Evolutionary conservation across 2,113 vertebrate species (phyloP).

Genomic region (Catharus bicknelli): DNA sequence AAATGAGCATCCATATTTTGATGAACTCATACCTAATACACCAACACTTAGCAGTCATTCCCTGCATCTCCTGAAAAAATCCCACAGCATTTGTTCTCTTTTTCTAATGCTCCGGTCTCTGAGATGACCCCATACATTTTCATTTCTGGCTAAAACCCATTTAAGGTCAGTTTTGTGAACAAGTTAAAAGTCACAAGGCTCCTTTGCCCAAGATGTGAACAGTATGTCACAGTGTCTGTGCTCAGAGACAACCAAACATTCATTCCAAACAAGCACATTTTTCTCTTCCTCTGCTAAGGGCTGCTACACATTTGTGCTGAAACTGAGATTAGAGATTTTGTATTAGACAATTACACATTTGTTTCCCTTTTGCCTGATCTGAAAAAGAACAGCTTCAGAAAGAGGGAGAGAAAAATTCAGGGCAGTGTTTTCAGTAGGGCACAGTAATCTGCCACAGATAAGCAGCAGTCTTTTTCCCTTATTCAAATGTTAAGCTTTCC

Average conservation of each 20-base stretch:
- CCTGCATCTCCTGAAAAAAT: neutral
- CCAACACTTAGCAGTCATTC: neutral
- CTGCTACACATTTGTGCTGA: neutral
- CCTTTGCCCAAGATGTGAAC: neutral
- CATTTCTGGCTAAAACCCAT: neutral
- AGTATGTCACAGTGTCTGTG: neutral
- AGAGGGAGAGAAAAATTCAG: conserved; percentile 25
- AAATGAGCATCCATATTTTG: fast-evolving
- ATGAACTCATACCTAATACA: fast-evolving
- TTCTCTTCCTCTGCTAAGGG: conserved; percentile 5
- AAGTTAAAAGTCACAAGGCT: neutral
- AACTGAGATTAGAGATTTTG: conserved; percentile 4
- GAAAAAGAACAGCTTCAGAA: conserved; percentile 30
- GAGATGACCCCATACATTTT: neutral
- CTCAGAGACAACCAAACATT: neutral
- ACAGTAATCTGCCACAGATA: conserved; percentile 16
- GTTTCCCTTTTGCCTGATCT: conserved; percentile 2
- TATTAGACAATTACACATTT: conserved; percentile 29
- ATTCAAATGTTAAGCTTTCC: conserved; percentile 61
- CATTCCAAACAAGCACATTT: conserved; percentile 18
- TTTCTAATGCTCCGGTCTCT: neutral
- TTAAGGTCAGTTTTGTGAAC: neutral
- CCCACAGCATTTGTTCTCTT: neutral
- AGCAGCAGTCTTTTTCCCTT: conserved; percentile 9
- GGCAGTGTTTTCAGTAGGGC: conserved; percentile 1